These are phyloP conservation scores for Microtus montanus DNA, from an alignment of 2,113 vertebrate species.

Conservation along the genomic window DNA sequence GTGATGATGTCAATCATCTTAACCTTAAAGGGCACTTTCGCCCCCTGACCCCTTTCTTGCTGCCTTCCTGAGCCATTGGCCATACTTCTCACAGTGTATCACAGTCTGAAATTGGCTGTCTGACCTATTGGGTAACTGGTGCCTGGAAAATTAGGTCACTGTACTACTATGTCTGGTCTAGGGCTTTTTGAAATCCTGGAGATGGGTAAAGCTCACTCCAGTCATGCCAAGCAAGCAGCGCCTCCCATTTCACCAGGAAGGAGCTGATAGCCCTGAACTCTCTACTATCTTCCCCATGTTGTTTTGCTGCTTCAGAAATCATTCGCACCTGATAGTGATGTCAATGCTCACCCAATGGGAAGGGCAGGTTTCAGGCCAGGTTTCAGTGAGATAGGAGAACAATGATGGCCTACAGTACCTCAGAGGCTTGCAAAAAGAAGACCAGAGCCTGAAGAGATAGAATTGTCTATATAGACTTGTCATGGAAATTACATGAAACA, in stretches of 20 bases:
- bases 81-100: constrained; percentile 45
- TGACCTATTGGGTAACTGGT: constrained; percentile 68
- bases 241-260: constrained; percentile 46
- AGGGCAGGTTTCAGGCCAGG: neutral
- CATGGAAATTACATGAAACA: neutral
- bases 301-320: constrained; percentile 65
- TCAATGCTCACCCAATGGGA: neutral
- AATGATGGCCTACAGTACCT: neutral
- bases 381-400: constrained; percentile 28
- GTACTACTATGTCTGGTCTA: constrained; percentile 49
- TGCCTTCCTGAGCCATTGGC: constrained; percentile 44
- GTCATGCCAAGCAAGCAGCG: constrained; percentile 43
- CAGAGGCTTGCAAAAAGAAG: neutral
- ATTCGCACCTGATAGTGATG: constrained; percentile 60
- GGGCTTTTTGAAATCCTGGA: constrained; percentile 49
- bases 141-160: constrained; percentile 65
- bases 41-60: neutral
- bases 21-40: constrained; percentile 46
- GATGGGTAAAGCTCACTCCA: neutral
- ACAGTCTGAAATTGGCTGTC: constrained; percentile 53
- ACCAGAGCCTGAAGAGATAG: neutral
- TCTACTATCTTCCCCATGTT: neutral
- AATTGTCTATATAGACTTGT: neutral
- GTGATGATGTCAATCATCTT: constrained; percentile 59
- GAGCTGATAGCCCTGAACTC: constrained; percentile 34